Evolutionary conservation across 1,140 invertebrate species (phyloP), one percentile per base, ranked within the genome.

Genomic region (Heliothis subflexa): DNA sequence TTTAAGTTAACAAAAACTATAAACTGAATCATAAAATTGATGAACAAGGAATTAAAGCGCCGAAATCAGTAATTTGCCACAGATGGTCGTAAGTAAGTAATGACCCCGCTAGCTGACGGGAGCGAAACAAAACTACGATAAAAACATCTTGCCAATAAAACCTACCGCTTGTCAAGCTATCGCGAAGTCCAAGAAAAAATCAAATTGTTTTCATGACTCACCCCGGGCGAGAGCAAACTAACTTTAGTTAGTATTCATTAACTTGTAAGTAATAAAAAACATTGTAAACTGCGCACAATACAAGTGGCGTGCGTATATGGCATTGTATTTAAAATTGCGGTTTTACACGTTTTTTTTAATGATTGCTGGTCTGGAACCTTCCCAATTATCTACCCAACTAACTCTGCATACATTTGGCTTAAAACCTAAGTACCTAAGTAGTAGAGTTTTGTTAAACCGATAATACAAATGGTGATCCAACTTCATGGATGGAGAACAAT

Each of bases 41-140:
- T 75, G 73, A 75, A 64, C 21, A 33, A 77, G 61, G 61, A 66
- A 66, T 68, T 68, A 77, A 47, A 64, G 28, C 57, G 78, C 59
- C 57, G 25, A 73, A 73, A 82, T 57, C 40, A 77, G 68, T 83
- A 84, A 80, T 84, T 83, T 73, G 77, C 68, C 57, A 83, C 78
- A 80, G 49, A 55, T 50, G 21, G 64, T 55, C 59, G 59, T 62
- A 79, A 78, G 45, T 81, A 77, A 55, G 49, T 82, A 75, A 64
- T 80, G 76, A 80, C 78, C 76, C 78, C 76, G 78, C 72, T 80
- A 78, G 61, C 70, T 49, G 77, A 76, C 70, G 82, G 81, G 68
- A 88, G 87, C 85, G 83, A 80, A 88, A 86, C 85, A 83, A 82
- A 86, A 82, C 72, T 79, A 73, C 78, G 78, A 85, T 88, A 88